phyloP scores from a whole-genome alignment of 2,797 vertebrate species.

The Poeciliopsis presidionis region DNA sequence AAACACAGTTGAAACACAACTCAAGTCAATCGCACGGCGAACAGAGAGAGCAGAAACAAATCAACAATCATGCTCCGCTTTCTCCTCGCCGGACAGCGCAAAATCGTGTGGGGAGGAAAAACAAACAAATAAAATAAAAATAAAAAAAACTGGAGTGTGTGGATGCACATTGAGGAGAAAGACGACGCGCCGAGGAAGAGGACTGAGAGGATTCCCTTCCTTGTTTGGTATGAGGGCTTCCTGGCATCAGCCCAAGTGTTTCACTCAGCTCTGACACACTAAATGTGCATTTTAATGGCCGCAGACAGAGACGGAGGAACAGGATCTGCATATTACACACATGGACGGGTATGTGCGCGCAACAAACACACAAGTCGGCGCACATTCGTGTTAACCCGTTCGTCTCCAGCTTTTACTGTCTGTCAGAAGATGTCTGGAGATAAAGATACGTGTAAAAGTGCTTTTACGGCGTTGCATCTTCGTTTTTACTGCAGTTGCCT shows the following conservation, averaged over 20 bases:
- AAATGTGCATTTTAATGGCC: constrained; percentile 35
- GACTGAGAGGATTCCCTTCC: constrained; percentile 62
- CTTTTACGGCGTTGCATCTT: neutral
- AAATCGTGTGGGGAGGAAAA: neutral
- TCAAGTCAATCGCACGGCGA: neutral
- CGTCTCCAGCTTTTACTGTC: neutral
- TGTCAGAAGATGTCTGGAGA: constrained; percentile 7
- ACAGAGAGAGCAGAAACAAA: neutral
- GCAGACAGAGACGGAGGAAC: constrained; percentile 16
- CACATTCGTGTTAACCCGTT: constrained; percentile 7
- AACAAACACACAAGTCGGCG: constrained; percentile 26
- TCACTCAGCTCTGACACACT: constrained; percentile 49
- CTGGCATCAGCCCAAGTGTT: constrained; percentile 47
- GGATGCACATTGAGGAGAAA: constrained; percentile 8
- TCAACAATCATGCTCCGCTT: neutral
- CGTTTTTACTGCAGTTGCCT: neutral
- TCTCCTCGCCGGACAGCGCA: constrained; percentile 1
- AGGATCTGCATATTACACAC: constrained; percentile 4
- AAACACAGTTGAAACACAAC: constrained; percentile 25
- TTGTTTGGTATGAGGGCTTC: constrained; percentile 43
- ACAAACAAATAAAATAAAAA: too few species aligned
- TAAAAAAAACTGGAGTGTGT: neutral
- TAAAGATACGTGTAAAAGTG: neutral
- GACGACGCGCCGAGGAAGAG: constrained; percentile 22
- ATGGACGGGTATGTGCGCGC: neutral